Base-by-base conservation (phyloP, 2,888 invertebrate species). In the Lacanobia oleracea region DNA sequence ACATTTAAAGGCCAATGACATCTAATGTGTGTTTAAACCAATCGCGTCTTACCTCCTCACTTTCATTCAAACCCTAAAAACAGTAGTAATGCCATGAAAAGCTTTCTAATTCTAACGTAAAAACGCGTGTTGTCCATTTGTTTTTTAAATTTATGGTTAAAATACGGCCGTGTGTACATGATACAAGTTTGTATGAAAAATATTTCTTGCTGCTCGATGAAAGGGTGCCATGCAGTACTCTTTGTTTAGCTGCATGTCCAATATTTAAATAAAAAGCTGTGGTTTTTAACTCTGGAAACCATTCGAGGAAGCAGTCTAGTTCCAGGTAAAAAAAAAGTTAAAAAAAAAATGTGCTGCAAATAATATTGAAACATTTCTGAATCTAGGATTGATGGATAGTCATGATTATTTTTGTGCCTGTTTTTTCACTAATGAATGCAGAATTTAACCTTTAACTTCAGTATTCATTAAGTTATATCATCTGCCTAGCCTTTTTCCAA, bases 371-470 rank as follows among this genome's bases (percentile, higher is more conserved):
- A 45, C 33, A 50, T 45, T 45, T 37, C 27, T 67, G 37, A 40
- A 27, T 45, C 12, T 43, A 63, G 14, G 16, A 9, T 33, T 33
- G 33, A 33, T 3, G 8, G 2, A 72, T 37, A 33, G 9, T 40
- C 50, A 33, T 51, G 12, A 12, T 51, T 53, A 72, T 72, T 75
- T 51, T 53, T 53, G 16, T 37, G 3, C 7, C 10, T 37, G 43
- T 45, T n/a, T 51, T 51, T 50, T 51, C 40, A 75, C 43, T 51
- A 65, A 45, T 45, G 16, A 2, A 9, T 45, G 10, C 3, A 10
- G 12, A 12, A 6, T 67, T 76, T 76, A 48, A 40, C 77, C 72
- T 68, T n/a, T 33, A 67, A 67, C 7, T 27, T 45, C 33, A 23
- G 43, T 21, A 23, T 16, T 23, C 4, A 33, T 16, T 12, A 69